These are phyloP conservation scores for Drosophila ogumai DNA, from an alignment of 1,140 invertebrate species.

Conservation along the genomic window DNA sequence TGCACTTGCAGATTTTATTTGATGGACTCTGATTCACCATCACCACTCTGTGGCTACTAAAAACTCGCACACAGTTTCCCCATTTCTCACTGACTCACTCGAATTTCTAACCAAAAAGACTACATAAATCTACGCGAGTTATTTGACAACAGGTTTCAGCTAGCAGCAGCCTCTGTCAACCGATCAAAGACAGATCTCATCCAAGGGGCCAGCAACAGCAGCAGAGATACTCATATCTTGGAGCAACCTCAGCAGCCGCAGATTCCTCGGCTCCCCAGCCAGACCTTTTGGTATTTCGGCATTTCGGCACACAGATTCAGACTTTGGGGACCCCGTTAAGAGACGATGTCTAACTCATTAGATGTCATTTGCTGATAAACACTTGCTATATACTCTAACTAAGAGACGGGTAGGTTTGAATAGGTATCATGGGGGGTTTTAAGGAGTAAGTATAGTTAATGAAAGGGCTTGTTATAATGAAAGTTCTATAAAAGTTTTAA, in stretches of 20 bases:
- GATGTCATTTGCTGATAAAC: constrained; percentile 79
- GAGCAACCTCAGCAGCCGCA: constrained; percentile 32
- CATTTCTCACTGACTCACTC: constrained; percentile 62
- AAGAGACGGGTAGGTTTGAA: neutral
- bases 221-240: constrained; percentile 16
- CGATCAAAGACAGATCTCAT: constrained; percentile 19
- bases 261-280: constrained; percentile 14
- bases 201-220: constrained; percentile 48
- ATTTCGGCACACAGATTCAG: constrained; percentile 7
- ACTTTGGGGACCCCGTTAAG: constrained; percentile 44
- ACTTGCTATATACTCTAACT: constrained; percentile 33
- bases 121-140: constrained; percentile 53
- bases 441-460: too few relatives aligned
- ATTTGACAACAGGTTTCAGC: constrained; percentile 76
- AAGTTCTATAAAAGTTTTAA: too few relatives aligned
- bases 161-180: constrained; percentile 4
- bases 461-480: too few relatives aligned
- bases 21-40: constrained; percentile 58
- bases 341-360: constrained; percentile 71
- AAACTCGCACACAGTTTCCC: constrained; percentile 22
- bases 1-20: constrained; percentile 52
- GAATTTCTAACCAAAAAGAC: constrained; percentile 36
- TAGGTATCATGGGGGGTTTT: too few relatives aligned
- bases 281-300: constrained; percentile 24
- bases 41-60: constrained; percentile 18